Percentiles rank a stretch among this genome's conserved stretches.
Evolutionary conservation across 2,113 vertebrate species (phyloP).

Genomic region (Ploceus nigricollis): DNA sequence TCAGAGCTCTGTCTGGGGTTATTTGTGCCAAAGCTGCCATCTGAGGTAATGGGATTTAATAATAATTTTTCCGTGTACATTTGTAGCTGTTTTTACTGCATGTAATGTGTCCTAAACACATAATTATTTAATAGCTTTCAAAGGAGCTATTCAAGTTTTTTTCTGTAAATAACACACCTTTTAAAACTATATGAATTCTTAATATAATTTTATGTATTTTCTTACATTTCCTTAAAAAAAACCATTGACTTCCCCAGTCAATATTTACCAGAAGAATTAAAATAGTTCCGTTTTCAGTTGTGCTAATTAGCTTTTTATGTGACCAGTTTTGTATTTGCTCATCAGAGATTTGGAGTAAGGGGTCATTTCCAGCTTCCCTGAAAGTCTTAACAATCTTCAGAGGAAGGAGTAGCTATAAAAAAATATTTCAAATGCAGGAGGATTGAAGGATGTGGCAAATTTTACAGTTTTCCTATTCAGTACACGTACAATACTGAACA

Average conservation of each 20-base stretch:
- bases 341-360: not conserved
- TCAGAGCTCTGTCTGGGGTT: not conserved
- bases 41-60: not conserved
- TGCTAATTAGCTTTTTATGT: not conserved
- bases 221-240: not conserved
- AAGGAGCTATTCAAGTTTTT: not conserved
- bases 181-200: not conserved
- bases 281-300: not conserved
- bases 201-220: not conserved
- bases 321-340: not conserved
- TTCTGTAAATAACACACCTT: not conserved
- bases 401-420: not conserved
- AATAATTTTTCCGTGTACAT: not conserved
- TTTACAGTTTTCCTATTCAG: not conserved
- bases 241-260: not conserved
- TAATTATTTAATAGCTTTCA: constrained; percentile 41
- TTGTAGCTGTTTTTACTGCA: not conserved
- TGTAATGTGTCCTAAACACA: not conserved
- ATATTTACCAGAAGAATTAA: not conserved
- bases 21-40: not conserved
- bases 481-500: accelerated
- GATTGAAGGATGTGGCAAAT: not conserved
- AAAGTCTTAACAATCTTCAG: not conserved
- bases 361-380: not conserved
- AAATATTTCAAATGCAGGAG: not conserved